Evolutionary conservation across 64 coral and sea anemone genomes (phyloP).

Genomic region (Catalaphyllia jardinei): DNA sequence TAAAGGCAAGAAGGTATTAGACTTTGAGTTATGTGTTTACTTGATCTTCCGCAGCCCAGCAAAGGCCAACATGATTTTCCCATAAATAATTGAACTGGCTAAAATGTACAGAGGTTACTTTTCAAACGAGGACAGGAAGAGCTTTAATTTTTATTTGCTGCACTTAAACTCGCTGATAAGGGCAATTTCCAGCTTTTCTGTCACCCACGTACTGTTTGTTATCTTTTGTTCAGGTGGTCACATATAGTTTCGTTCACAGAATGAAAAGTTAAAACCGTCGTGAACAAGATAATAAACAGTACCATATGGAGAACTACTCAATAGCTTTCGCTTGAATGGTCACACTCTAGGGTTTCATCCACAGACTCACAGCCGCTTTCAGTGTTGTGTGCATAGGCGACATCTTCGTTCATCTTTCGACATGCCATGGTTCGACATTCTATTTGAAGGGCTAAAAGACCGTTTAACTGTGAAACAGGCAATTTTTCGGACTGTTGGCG

Average conservation of each 20-base stretch:
- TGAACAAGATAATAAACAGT: no score
- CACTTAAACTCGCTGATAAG: no score
- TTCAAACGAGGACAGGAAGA: no score
- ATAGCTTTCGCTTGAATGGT: neutral
- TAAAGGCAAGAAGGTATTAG: slow-evolving; percentile 31
- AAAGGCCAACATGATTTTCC: neutral
- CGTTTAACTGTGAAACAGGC: no score
- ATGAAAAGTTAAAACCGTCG: neutral
- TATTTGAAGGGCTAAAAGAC: no score
- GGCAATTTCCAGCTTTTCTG: neutral
- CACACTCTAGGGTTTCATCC: neutral
- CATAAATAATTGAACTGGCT: neutral
- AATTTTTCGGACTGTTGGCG: no score
- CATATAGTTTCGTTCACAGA: neutral
- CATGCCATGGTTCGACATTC: no score
- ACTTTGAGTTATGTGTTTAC: neutral
- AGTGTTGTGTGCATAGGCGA: no score
- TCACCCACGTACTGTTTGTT: neutral
- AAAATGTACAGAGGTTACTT: neutral
- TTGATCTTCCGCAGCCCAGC: neutral
- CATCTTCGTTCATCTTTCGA: no score
- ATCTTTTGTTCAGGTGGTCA: neutral
- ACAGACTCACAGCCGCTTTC: no score
- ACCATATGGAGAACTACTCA: neutral
- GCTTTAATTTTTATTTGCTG: no score